phyloP scores from a whole-genome alignment of 2,797 vertebrate genomes.

The Sphaeramia orbicularis region DNA sequence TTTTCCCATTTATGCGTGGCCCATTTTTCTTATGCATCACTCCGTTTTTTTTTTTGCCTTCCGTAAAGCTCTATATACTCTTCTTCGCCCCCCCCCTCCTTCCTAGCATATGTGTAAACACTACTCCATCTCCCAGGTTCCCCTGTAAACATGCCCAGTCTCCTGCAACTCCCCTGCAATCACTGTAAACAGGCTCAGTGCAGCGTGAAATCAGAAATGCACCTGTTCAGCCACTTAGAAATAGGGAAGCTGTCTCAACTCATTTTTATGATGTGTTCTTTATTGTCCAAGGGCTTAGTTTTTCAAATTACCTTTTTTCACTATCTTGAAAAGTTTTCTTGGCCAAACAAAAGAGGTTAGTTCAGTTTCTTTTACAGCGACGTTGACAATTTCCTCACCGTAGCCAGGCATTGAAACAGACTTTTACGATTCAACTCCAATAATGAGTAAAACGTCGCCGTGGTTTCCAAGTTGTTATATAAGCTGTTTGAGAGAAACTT shows the following conservation, averaged over 20 bases:
- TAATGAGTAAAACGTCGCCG: slow-evolving; percentile 57
- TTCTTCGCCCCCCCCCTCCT: slow-evolving; percentile 41
- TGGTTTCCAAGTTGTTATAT: slow-evolving; percentile 30
- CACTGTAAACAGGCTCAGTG: slow-evolving; percentile 85
- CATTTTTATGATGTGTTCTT: slow-evolving; percentile 85
- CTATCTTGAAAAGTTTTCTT: slow-evolving; percentile 69
- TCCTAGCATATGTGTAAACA: slow-evolving; percentile 77
- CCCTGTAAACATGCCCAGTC: slow-evolving; percentile 82
- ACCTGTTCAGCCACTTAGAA: slow-evolving; percentile 88
- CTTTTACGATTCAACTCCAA: slow-evolving; percentile 36
- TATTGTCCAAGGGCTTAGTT: slow-evolving; percentile 78
- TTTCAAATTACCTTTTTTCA: slow-evolving; percentile 72
- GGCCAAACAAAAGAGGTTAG: slow-evolving; percentile 65
- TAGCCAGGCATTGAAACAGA: slow-evolving; percentile 32
- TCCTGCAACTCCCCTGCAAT: slow-evolving; percentile 81
- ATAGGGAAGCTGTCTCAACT: slow-evolving; percentile 81
- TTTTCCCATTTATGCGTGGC: slow-evolving; percentile 57
- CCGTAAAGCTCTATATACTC: slow-evolving; percentile 44
- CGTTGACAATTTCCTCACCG: slow-evolving; percentile 56
- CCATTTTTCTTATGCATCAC: slow-evolving; percentile 58
- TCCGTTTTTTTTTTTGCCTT: slow-evolving; percentile 38
- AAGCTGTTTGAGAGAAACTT: slow-evolving; percentile 3
- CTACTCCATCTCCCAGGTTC: slow-evolving; percentile 78
- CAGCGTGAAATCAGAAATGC: slow-evolving; percentile 87
- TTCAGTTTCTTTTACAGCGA: slow-evolving; percentile 49